These are phyloP conservation scores for Pachydiplax longipennis DNA, from an alignment of 2,888 invertebrate species.

Conservation along the genomic window DNA sequence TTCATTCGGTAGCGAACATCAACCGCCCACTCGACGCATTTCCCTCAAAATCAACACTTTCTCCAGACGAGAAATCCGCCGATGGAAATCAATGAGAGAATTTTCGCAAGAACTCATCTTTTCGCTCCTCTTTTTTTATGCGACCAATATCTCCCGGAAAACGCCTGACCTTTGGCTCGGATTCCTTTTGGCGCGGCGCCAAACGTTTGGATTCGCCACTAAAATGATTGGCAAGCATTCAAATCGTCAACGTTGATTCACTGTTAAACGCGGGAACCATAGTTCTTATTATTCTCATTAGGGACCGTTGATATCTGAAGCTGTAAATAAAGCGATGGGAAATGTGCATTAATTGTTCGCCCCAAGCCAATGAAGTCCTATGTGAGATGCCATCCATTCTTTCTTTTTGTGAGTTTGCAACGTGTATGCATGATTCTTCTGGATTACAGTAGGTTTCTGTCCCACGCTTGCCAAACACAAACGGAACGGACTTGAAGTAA, in stretches of 20 bases:
- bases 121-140: not conserved
- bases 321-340: not conserved
- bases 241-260: not conserved
- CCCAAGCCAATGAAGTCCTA: not conserved
- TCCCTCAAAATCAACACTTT: not conserved
- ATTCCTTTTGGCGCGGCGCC: not conserved
- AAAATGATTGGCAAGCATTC: not conserved
- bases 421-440: too few species aligned
- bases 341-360: not conserved
- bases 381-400: not conserved
- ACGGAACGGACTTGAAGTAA: too few species aligned
- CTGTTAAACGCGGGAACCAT: not conserved
- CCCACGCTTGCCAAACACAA: too few species aligned
- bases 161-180: not conserved
- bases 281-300: not conserved
- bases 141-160: not conserved
- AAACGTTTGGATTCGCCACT: not conserved
- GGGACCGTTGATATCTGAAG: not conserved
- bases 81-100: not conserved
- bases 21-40: not conserved
- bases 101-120: not conserved
- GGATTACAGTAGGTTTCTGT: too few species aligned
- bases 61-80: not conserved
- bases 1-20: not conserved
- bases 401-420: not conserved